These are phyloP conservation scores for Ephestia elutella DNA, from an alignment of 1,140 invertebrate species.

Conservation along the genomic window DNA sequence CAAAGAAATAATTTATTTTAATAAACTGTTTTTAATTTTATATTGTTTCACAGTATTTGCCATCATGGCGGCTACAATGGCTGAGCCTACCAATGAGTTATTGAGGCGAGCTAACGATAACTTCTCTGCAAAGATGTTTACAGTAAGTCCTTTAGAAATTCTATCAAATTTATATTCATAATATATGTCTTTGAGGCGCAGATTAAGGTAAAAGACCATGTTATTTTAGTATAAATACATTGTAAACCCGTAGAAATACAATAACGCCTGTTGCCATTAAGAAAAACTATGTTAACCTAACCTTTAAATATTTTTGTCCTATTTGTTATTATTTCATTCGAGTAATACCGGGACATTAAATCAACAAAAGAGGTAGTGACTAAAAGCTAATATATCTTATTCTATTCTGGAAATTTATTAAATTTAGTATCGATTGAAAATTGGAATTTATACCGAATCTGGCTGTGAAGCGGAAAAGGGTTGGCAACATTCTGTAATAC, in stretches of 20 bases:
- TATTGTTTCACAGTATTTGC: conserved; percentile 29
- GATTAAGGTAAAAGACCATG: too few species aligned
- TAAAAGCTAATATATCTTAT: background rate
- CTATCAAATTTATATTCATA: background rate
- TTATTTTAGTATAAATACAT: too few species aligned
- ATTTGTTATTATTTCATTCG: too few species aligned
- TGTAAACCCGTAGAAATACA: too few species aligned
- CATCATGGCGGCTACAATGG: conserved; percentile 23
- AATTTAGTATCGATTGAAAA: conserved; percentile 1
- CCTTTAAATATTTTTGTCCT: too few species aligned
- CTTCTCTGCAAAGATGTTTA: conserved; percentile 42
- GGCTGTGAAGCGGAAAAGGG: background rate
- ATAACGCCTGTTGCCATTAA: too few species aligned
- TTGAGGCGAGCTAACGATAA: conserved; percentile 32
- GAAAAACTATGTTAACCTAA: too few species aligned
- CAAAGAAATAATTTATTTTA: background rate
- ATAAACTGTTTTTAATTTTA: background rate
- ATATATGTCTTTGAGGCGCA: too few species aligned
- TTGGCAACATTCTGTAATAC: conserved; percentile 6
- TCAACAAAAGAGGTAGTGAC: too few species aligned
- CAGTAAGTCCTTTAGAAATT: conserved; percentile 31
- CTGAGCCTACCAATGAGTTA: conserved; percentile 13
- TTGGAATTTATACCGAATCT: background rate
- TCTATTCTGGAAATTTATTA: background rate
- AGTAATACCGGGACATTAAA: too few species aligned